Evolutionary conservation across 2,888 invertebrate genomes (phyloP).

Genomic region (Sinopyrophorus schimmeli): DNA sequence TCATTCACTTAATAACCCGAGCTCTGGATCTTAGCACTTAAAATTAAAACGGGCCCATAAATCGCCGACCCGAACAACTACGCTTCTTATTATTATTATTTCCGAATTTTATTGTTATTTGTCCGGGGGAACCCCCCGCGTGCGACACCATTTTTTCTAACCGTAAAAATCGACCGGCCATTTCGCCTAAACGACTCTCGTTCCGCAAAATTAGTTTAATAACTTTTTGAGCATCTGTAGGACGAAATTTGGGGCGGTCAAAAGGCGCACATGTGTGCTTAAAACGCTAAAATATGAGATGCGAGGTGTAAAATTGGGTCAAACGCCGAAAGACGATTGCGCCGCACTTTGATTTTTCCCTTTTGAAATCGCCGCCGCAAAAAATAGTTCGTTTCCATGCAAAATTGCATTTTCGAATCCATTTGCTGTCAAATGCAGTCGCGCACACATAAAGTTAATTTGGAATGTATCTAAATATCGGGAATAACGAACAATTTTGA

Average conservation of each 20-base stretch:
- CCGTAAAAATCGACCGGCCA: too few relatives aligned
- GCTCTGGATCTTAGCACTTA: constrained; percentile 27
- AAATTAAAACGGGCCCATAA: constrained; percentile 31
- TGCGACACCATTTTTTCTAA: too few relatives aligned
- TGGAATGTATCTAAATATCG: constrained; percentile 33
- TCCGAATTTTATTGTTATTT: too few relatives aligned
- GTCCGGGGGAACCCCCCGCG: too few relatives aligned
- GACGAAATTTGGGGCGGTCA: constrained; percentile 21
- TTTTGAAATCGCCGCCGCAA: background rate
- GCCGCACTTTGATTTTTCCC: background rate
- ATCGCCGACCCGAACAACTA: constrained; percentile 19
- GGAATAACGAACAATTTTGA: constrained; percentile 46
- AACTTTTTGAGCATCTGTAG: constrained; percentile 28
- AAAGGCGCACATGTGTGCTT: constrained; percentile 36
- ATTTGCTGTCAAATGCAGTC: constrained; percentile 26
- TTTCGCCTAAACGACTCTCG: too few relatives aligned
- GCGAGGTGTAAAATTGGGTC: constrained; percentile 27
- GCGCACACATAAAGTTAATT: constrained; percentile 35
- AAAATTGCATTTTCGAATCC: constrained; percentile 5
- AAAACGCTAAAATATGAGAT: constrained; percentile 36
- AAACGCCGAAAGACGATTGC: constrained; percentile 28
- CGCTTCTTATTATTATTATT: background rate
- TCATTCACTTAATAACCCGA: constrained; percentile 36
- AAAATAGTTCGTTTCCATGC: background rate
- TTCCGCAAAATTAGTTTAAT: constrained; percentile 25